A percentile compares a stretch with the other conserved stretches of the same genome.
These are phyloP conservation scores for Mungos mungo DNA, from an alignment of 2,113 vertebrate species.

Conservation along the genomic window DNA sequence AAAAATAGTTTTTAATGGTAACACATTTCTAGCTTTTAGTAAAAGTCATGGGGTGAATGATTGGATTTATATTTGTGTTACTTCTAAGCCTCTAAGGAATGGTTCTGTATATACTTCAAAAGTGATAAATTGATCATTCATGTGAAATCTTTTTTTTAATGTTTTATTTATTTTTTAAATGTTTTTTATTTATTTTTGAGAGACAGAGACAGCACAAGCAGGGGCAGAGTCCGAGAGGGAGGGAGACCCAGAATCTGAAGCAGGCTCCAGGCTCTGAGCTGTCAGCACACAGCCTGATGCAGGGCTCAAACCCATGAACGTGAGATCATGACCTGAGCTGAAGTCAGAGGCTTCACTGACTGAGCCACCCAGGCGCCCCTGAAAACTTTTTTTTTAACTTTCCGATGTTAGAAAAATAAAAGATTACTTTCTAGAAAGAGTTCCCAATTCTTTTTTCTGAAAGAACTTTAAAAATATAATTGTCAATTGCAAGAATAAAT, in stretches of 20 bases:
- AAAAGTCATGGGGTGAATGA: not conserved
- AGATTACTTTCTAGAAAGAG: not conserved
- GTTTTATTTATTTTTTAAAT: no score
- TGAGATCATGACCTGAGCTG: no score
- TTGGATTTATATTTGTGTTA: slow-evolving; percentile 44
- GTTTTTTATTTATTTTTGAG: no score
- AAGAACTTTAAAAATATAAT: slow-evolving; percentile 18
- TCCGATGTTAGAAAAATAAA: not conserved
- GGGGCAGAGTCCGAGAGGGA: no score
- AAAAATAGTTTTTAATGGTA: not conserved
- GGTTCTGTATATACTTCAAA: slow-evolving; percentile 23
- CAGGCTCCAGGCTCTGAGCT: no score
- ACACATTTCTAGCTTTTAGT: not conserved
- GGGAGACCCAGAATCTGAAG: no score
- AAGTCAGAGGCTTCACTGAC: no score
- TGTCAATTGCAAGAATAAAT: slow-evolving; percentile 22
- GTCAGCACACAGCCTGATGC: no score
- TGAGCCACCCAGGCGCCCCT: no score
- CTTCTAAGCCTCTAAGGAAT: not conserved
- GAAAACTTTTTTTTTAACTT: not conserved
- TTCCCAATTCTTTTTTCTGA: not conserved
- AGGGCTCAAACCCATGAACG: no score
- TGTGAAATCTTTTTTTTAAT: not conserved
- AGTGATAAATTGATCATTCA: not conserved
- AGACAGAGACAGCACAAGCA: no score